Evolutionary conservation across 2,888 invertebrate genomes (phyloP), one percentile per base, ranked within the genome.

Genomic region (Coronaproctus castanopsis): DNA sequence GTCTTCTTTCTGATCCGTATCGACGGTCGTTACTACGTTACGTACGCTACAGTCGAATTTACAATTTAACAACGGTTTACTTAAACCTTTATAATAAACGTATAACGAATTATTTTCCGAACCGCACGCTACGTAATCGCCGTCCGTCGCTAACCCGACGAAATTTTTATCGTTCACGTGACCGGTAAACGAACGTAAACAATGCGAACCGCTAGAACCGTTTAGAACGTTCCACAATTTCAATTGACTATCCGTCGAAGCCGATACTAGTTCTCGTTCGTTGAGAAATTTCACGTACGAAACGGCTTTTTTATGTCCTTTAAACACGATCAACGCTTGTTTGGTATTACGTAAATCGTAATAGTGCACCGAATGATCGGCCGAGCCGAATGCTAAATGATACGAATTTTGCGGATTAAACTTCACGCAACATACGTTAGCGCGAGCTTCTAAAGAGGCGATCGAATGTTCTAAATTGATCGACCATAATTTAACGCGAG

Each of bases 81-180:
- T 83, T 61, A 95, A 74, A 0, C 88, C 89, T 69, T 88, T 85
- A 73, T 91, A 92, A 74, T 93, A 95, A 56, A 95, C 80, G 70
- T 88, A 93, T 3, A 93, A 75, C 0, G 90, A 83, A 72, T 95
- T 95, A 70, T 92, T 92, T 74, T 95, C 93, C 2, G 91, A 92
- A 58, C 93, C 93, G 73, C 92, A 93, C 0, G 91, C 90, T 24
- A 95, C 81, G 71, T 91, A 93, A 73, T 90, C 83, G 1, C 87
- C 88, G 69, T 92, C 88, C 0, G 91, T 90, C 0, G 92, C 89
- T 55, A 95, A 74, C 0, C 93, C 93, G 2, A 95, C 92, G 73
- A 95, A 95, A 73, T 93, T 93, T 73, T 93, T 93, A 74, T 93
- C 93, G 71, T 95, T 95, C 3, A 85, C 80, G 73, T 95, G 93